Base-by-base conservation (phyloP, 2,113 vertebrate species). In the Oenanthe oenanthe region DNA sequence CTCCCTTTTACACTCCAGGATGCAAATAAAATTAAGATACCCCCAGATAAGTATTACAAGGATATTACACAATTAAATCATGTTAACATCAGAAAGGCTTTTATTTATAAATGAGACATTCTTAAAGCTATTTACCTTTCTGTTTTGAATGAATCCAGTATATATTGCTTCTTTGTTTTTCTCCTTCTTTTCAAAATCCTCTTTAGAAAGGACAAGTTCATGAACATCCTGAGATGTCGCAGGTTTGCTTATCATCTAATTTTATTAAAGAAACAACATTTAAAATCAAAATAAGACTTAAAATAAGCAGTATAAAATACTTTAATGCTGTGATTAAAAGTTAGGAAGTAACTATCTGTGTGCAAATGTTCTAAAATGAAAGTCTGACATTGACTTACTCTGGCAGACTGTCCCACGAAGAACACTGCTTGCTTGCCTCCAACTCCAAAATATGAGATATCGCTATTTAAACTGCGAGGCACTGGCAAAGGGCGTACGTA, bases 371-470 rank as follows among this genome's bases (percentile, higher is more conserved):
- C 58, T 29, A 54, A 90, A 93, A 67, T 19, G 19, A 76, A 79
- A 82, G 62, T 63, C 5, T 54, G 58, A 53, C 8, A 40, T 79
- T 91, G 84, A 98, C 98, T 97, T 98, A 99, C 99, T 97, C 98
- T 98, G 91, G 97, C 97, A 95, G 98, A 98, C 22, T 99, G 98
- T 88, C 99, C 99, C 89, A 99, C 98, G 96, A 98, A 99, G 98
- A 99, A 99, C 75, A 98, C 98, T 13, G 99, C 99, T 94, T 99
- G 99, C 94, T 99, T 99, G 85, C 99, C 99, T 89, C 99, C 99
- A 77, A 99, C 99, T 95, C 99, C 99, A 96, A 99, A 99, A 97
- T 98, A 99, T 3, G 99, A 99, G 94, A 99, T 99, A 83, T 99
- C 99, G 83, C 99, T 99, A 93, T 99, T 99, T 90, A 99, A 98